These are phyloP conservation scores for Nephrocerus scutellatus DNA, from an alignment of 2,888 invertebrate genomes.

Conservation along the genomic window DNA sequence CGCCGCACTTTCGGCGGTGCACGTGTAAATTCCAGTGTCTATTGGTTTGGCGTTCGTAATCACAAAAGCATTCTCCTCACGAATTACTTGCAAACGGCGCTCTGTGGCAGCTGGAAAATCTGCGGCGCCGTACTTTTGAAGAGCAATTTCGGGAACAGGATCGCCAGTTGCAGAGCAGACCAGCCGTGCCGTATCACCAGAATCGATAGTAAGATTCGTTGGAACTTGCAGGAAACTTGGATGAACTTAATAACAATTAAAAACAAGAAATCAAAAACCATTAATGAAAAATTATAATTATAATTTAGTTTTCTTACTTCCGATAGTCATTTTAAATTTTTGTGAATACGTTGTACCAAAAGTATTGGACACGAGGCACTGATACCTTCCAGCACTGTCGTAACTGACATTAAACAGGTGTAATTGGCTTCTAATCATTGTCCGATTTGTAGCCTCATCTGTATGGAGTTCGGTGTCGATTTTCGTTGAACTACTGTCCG, in stretches of 20 bases:
- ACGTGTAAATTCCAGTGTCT: slow-evolving; percentile 89
- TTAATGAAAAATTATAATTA: background rate
- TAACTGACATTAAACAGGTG: slow-evolving; percentile 69
- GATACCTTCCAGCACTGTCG: slow-evolving; percentile 80
- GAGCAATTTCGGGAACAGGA: slow-evolving; percentile 80
- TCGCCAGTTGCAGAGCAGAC: slow-evolving; percentile 89
- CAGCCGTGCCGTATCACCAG: slow-evolving; percentile 77
- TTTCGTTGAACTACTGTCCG: slow-evolving; percentile 24
- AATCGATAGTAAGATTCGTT: slow-evolving; percentile 72
- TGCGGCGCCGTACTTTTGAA: slow-evolving; percentile 88
- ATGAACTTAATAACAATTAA: slow-evolving; percentile 55
- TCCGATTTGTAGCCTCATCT: slow-evolving; percentile 48
- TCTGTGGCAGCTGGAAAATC: slow-evolving; percentile 93
- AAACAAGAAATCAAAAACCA: slow-evolving; percentile 4
- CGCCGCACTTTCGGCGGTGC: slow-evolving; percentile 84
- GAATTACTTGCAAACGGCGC: slow-evolving; percentile 86
- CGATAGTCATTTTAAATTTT: slow-evolving; percentile 78
- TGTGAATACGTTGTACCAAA: slow-evolving; percentile 85
- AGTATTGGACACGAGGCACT: slow-evolving; percentile 84
- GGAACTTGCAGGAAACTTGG: slow-evolving; percentile 82
- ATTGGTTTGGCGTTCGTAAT: slow-evolving; percentile 83
- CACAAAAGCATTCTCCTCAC: slow-evolving; percentile 83
- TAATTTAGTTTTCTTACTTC: slow-evolving; percentile 52
- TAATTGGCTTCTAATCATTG: slow-evolving; percentile 64
- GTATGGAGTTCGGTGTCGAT: slow-evolving; percentile 47